Percentiles rank a stretch among this genome's conserved stretches.
These are phyloP conservation scores for Epizoanthus stellaris DNA, from an alignment of 92 coral and sea anemone species.

Conservation along the genomic window DNA sequence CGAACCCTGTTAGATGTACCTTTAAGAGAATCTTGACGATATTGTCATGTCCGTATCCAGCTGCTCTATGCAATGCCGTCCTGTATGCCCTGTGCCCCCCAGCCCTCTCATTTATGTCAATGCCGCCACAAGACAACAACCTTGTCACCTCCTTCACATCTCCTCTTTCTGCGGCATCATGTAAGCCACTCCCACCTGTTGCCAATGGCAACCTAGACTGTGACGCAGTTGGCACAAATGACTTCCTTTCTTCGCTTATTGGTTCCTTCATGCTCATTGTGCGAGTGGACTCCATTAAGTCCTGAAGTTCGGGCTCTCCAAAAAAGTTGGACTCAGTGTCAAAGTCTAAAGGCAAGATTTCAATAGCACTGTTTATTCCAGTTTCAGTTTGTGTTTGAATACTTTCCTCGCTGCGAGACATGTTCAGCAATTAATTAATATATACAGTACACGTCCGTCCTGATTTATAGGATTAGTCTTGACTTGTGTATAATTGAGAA, in stretches of 20 bases:
- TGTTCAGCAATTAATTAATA: not conserved
- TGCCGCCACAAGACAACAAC: constrained; percentile 59
- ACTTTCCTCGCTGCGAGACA: constrained; percentile 27
- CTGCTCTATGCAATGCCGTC: constrained; percentile 92
- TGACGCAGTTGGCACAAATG: not conserved
- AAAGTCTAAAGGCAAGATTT: constrained; percentile 19
- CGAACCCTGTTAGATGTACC: constrained; percentile 48
- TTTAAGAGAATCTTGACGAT: constrained; percentile 73
- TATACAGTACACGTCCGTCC: too few relatives aligned
- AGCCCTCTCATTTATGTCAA: constrained; percentile 76
- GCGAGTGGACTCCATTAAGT: constrained; percentile 18
- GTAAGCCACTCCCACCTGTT: constrained; percentile 47
- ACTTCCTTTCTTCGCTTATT: not conserved
- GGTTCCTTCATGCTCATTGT: constrained; percentile 2
- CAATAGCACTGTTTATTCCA: not conserved
- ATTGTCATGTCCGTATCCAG: constrained; percentile 89
- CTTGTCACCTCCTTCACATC: constrained; percentile 61
- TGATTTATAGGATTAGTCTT: too few relatives aligned
- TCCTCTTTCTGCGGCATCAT: constrained; percentile 92
- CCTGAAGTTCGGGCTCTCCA: constrained; percentile 33
- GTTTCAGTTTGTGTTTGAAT: not conserved
- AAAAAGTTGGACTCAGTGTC: constrained; percentile 24
- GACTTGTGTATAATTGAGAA: too few relatives aligned
- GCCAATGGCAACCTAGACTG: constrained; percentile 27
- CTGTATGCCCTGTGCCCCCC: constrained; percentile 93